phyloP scores from a whole-genome alignment of 1,140 invertebrate genomes.

The Mercenaria mercenaria region DNA sequence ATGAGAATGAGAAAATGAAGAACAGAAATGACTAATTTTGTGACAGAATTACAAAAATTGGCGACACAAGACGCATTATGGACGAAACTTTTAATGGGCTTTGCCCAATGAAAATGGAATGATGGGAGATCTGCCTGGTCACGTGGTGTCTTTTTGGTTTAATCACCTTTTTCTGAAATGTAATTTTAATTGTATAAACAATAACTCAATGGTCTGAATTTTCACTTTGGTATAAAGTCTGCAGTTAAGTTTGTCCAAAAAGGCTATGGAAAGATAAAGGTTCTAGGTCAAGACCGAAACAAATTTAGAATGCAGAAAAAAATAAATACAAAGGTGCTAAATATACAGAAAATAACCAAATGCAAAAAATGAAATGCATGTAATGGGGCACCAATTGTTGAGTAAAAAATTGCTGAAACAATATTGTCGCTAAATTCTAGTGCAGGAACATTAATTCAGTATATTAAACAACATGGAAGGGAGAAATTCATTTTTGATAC shows the following conservation, averaged over 20 bases:
- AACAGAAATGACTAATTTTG: slow-evolving; percentile 60
- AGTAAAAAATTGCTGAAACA: background rate
- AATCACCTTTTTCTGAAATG: too few species aligned
- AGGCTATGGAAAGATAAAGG: background rate
- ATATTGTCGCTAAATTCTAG: background rate
- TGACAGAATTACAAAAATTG: slow-evolving; percentile 59
- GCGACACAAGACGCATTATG: slow-evolving; percentile 55
- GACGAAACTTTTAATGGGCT: slow-evolving; percentile 65
- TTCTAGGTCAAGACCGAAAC: background rate
- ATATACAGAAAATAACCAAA: slow-evolving; percentile 51
- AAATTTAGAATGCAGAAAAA: background rate
- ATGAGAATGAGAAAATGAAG: slow-evolving; percentile 9
- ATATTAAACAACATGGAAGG: slow-evolving; percentile 4
- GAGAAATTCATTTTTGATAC: slow-evolving; percentile 31
- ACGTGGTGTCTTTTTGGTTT: background rate
- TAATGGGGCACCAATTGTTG: slow-evolving; percentile 45
- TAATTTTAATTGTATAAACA: too few species aligned
- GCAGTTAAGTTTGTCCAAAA: slow-evolving; percentile 22
- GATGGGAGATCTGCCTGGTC: slow-evolving; percentile 55
- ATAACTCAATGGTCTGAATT: too few species aligned
- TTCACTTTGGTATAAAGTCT: too few species aligned
- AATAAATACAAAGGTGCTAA: slow-evolving; percentile 58
- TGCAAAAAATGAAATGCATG: slow-evolving; percentile 32
- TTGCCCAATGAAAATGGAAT: slow-evolving; percentile 63
- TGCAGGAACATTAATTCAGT: background rate